phyloP scores from a whole-genome alignment of 2,888 invertebrate species.

The Neoascia interrupta region DNA sequence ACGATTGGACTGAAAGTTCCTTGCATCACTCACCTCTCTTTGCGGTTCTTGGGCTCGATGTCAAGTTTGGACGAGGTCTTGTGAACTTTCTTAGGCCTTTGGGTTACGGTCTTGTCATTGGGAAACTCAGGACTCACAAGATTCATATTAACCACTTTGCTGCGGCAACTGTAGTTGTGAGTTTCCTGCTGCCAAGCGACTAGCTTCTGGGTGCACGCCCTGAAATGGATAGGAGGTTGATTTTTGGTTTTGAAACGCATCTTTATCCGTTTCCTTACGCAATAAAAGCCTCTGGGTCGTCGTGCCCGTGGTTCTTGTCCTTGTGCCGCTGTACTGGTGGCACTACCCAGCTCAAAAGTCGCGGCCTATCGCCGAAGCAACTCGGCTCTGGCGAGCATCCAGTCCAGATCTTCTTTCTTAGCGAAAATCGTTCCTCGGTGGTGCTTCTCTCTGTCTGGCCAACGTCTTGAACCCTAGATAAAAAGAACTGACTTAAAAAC shows the following conservation, averaged over 20 bases:
- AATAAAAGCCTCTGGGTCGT: constrained; percentile 82
- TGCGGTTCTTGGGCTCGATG: constrained; percentile 28
- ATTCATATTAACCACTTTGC: constrained; percentile 18
- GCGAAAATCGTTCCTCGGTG: constrained; percentile 81
- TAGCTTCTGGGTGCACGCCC: constrained; percentile 85
- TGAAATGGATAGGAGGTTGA: constrained; percentile 73
- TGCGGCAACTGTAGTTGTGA: background rate
- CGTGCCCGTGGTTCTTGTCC: constrained; percentile 74
- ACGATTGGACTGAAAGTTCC: background rate
- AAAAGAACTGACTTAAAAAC: background rate
- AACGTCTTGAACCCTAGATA: constrained; percentile 69
- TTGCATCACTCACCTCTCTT: constrained; percentile 34
- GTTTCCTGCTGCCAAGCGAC: constrained; percentile 77
- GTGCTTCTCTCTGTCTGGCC: constrained; percentile 62
- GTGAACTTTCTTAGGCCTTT: constrained; percentile 24
- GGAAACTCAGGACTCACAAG: constrained; percentile 17
- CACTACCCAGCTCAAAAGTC: constrained; percentile 85
- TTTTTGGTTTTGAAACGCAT: background rate
- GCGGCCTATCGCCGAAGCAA: constrained; percentile 54
- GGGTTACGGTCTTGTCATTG: constrained; percentile 2
- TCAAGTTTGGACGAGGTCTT: constrained; percentile 33
- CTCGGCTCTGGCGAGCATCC: constrained; percentile 81
- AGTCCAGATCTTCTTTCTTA: constrained; percentile 89
- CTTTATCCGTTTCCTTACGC: constrained; percentile 77
- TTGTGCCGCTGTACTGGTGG: constrained; percentile 81